A percentile compares a stretch with the other conserved stretches of the same genome.
Conservation (phyloP, 2,113 vertebrate species). For the Oncorhynchus keta region DNA sequence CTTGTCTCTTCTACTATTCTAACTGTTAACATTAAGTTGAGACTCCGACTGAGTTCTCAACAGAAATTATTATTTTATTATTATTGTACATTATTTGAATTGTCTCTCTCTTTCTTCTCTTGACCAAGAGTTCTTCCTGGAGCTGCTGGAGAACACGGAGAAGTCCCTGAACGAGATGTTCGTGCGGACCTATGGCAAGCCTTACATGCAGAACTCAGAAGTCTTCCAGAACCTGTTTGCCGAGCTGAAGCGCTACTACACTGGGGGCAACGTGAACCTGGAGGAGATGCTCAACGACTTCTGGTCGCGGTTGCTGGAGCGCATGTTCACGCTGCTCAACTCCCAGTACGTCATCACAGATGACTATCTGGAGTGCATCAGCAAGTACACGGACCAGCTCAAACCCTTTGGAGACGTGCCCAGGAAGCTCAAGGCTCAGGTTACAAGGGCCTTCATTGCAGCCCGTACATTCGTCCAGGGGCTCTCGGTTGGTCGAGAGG, state of each 20-base stretch:
- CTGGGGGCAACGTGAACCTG: constrained; percentile 82
- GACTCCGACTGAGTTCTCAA: no score
- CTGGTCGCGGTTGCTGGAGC: constrained; percentile 83
- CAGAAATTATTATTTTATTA: no score
- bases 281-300: constrained; percentile 87
- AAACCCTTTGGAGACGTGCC: constrained; percentile 96
- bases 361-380: constrained; percentile 87
- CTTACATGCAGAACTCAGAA: constrained; percentile 86
- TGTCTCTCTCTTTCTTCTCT: neutral
- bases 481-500: constrained; percentile 91
- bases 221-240: constrained; percentile 86
- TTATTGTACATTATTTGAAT: neutral
- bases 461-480: constrained; percentile 96
- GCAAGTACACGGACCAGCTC: constrained; percentile 95
- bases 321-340: constrained; percentile 88
- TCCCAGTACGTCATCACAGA: constrained; percentile 82
- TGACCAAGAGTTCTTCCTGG: constrained; percentile 81
- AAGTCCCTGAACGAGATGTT: constrained; percentile 86
- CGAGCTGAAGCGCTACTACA: constrained; percentile 83
- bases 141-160: constrained; percentile 83
- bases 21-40: no score
- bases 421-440: constrained; percentile 91
- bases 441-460: constrained; percentile 90
- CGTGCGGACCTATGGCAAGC: constrained; percentile 81
- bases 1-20: no score